A percentile compares a stretch with the other conserved stretches of the same genome.
These are phyloP conservation scores for Acanthosepion esculentum DNA, from an alignment of 2,888 invertebrate species.

Conservation along the genomic window DNA sequence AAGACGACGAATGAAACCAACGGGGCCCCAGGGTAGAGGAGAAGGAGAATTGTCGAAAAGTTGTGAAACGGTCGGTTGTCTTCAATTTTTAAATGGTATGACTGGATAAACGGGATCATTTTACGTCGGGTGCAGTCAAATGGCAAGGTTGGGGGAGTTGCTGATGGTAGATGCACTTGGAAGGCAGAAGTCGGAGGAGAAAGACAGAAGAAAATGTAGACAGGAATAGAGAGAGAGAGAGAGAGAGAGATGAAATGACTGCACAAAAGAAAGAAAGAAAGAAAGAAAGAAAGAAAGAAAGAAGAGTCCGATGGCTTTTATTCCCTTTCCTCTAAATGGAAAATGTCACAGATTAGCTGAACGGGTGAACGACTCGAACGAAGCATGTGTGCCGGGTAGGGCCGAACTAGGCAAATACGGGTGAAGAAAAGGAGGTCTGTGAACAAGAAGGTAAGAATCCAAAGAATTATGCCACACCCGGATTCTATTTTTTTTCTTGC, in stretches of 20 bases:
- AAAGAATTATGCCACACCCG: background rate
- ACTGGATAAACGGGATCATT: no score
- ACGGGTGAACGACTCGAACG: background rate
- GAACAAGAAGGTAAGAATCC: conserved; percentile 9
- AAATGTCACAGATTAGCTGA: conserved; percentile 20
- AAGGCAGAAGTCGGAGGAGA: no score
- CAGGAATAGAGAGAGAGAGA: background rate
- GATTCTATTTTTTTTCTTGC: background rate
- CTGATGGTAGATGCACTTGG: no score
- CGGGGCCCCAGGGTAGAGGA: no score
- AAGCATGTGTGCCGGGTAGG: background rate
- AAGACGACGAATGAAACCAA: no score
- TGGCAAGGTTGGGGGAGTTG: no score
- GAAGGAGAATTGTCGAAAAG: no score
- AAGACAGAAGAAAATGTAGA: background rate
- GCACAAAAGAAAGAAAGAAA: background rate
- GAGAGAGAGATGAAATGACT: no score
- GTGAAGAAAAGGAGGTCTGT: background rate
- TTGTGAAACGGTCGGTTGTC: no score
- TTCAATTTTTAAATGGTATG: no score
- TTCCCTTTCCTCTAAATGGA: background rate
- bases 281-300: background rate
- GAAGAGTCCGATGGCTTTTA: background rate
- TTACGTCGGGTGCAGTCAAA: no score
- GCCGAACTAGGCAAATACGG: background rate